Evolutionary conservation across 2,888 invertebrate genomes (phyloP).

Genomic region (Oegoconia quadripuncta): DNA sequence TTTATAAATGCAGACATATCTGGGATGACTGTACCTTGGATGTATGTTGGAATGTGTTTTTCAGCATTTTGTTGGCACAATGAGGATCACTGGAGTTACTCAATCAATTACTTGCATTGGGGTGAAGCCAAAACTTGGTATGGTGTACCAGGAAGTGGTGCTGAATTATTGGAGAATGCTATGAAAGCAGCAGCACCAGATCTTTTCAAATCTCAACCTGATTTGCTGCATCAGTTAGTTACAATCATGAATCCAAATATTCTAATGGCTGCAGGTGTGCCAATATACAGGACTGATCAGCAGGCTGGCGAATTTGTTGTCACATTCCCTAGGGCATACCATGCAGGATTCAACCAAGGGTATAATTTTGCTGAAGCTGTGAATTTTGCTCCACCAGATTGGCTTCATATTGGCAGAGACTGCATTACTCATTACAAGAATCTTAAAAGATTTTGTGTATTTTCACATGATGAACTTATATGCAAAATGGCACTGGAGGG

Average conservation of each 20-base stretch:
- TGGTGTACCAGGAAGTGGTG: conserved; percentile 85
- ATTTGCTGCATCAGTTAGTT: conserved; percentile 87
- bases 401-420: conserved; percentile 84
- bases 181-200: conserved; percentile 86
- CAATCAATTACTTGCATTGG: conserved; percentile 90
- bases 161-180: conserved; percentile 83
- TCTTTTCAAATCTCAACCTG: conserved; percentile 85
- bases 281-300: conserved; percentile 83
- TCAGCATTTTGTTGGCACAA: conserved; percentile 91
- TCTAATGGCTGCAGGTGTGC: conserved; percentile 81
- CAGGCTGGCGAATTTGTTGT: conserved; percentile 89
- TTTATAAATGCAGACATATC: conserved; percentile 88
- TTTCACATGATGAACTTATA: conserved; percentile 89
- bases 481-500: conserved; percentile 86
- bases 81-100: conserved; percentile 92
- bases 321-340: conserved; percentile 89
- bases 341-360: conserved; percentile 90
- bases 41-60: conserved; percentile 92
- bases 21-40: conserved; percentile 87
- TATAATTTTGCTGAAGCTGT: conserved; percentile 92
- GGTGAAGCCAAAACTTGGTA: conserved; percentile 92
- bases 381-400: conserved; percentile 90
- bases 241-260: conserved; percentile 89
- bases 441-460: conserved; percentile 85
- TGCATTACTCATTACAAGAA: conserved; percentile 85